A percentile compares a stretch with the other conserved stretches of the same genome.
These are phyloP conservation scores for Trichopria drosophilae DNA, from an alignment of 2,888 invertebrate genomes.

Conservation along the genomic window DNA sequence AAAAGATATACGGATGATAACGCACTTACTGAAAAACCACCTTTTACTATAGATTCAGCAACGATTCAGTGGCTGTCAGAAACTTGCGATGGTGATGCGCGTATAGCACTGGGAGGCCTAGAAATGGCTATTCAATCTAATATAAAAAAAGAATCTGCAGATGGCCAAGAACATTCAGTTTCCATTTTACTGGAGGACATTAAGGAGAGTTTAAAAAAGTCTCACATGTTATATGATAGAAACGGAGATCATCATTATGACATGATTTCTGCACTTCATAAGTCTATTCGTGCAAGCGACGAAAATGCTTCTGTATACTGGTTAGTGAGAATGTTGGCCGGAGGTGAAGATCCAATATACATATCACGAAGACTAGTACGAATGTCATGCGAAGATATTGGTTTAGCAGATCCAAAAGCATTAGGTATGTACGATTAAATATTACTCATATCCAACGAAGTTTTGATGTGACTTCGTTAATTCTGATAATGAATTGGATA, in stretches of 20 bases:
- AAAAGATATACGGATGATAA: too few species aligned
- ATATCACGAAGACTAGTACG: conserved; percentile 76
- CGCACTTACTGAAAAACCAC: conserved; percentile 32
- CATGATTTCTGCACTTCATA: conserved; percentile 79
- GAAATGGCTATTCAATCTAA: conserved; percentile 70
- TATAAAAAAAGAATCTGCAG: conserved; percentile 45
- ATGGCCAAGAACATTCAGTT: conserved; percentile 49
- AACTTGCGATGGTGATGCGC: conserved; percentile 80
- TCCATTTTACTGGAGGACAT: conserved; percentile 65
- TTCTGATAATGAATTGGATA: neutral
- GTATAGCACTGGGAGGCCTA: conserved; percentile 75
- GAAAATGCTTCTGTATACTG: conserved; percentile 82
- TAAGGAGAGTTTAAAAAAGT: conserved; percentile 74
- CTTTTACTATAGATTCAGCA: conserved; percentile 62
- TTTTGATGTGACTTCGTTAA: neutral
- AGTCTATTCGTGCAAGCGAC: conserved; percentile 79
- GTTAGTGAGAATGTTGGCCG: conserved; percentile 76
- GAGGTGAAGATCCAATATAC: conserved; percentile 79
- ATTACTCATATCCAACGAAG: too few species aligned
- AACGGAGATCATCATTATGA: conserved; percentile 84
- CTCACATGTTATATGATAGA: conserved; percentile 77
- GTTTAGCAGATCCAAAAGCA: conserved; percentile 61
- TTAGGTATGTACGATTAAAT: conserved; percentile 42
- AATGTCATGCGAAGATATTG: conserved; percentile 78
- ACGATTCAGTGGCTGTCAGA: conserved; percentile 73